Conservation (phyloP, 2,888 invertebrate species). For the Liopterus haemorrhoidalis region DNA sequence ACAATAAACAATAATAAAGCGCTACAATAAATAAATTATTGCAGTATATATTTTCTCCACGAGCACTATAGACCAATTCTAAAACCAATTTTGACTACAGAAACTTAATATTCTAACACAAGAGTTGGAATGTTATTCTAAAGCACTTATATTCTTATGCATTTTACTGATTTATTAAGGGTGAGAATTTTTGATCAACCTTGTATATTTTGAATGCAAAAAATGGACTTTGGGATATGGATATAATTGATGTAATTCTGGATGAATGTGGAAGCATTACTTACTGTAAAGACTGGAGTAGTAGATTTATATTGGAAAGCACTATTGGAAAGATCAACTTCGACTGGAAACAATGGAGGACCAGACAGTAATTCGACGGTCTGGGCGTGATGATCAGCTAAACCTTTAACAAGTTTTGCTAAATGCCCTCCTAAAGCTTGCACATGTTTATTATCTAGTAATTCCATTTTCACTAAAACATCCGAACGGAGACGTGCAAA, state of each 20-base stretch:
- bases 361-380: slow-evolving; percentile 72
- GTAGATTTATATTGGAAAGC: slow-evolving; percentile 86
- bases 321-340: slow-evolving; percentile 86
- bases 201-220: neutral
- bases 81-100: no score
- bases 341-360: slow-evolving; percentile 84
- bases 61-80: no score
- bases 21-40: no score
- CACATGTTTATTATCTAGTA: slow-evolving; percentile 96
- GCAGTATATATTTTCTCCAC: no score
- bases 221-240: no score
- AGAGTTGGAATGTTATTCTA: no score
- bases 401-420: slow-evolving; percentile 75
- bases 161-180: no score
- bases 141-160: no score
- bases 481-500: slow-evolving; percentile 81
- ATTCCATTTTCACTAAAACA: slow-evolving; percentile 93
- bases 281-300: slow-evolving; percentile 44
- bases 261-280: slow-evolving; percentile 2
- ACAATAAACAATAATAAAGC: no score
- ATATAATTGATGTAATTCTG: slow-evolving; percentile 8
- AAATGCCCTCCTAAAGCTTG: slow-evolving; percentile 88
- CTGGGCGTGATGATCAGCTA: slow-evolving; percentile 58
- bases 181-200: no score
- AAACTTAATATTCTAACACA: no score